Evolutionary conservation across 2,888 invertebrate species (phyloP).

Genomic region (Agrotis segetum): DNA sequence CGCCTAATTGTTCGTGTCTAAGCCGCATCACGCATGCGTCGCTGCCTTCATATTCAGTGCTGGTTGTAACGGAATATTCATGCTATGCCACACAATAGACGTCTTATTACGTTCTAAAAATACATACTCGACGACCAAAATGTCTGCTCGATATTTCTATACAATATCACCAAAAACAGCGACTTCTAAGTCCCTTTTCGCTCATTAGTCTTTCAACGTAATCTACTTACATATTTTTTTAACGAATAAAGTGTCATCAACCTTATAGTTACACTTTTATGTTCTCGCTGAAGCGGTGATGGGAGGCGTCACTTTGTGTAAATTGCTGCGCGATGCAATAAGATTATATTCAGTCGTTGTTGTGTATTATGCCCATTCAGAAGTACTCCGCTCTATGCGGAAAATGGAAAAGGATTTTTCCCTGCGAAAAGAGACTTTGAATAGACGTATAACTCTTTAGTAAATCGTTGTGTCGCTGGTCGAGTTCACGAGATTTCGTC

Average conservation of each 20-base stretch:
- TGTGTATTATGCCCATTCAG: background rate
- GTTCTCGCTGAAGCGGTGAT: slow-evolving; percentile 1
- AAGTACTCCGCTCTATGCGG: background rate
- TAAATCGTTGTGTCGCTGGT: slow-evolving; percentile 21
- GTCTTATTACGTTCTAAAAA: background rate
- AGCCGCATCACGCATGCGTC: slow-evolving; percentile 50
- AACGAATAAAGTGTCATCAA: slow-evolving; percentile 25
- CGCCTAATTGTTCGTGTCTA: slow-evolving; percentile 38
- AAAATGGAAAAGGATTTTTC: slow-evolving; percentile 19
- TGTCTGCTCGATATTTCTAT: slow-evolving; percentile 5
- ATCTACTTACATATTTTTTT: slow-evolving; percentile 22
- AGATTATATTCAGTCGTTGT: slow-evolving; percentile 22
- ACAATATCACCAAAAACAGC: background rate
- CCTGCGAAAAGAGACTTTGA: background rate
- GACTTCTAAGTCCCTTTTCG: background rate
- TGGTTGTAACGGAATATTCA: slow-evolving; percentile 2
- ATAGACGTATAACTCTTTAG: background rate
- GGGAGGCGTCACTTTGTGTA: slow-evolving; percentile 27
- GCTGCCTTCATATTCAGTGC: slow-evolving; percentile 34
- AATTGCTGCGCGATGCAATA: slow-evolving; percentile 32
- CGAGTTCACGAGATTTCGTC: background rate
- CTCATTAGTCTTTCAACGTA: slow-evolving; percentile 9
- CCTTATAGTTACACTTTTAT: slow-evolving; percentile 33
- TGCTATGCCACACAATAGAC: slow-evolving; percentile 7
- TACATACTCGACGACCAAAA: background rate